Conservation (phyloP, 2,113 vertebrate species). For the Dipodomys stephensi region DNA sequence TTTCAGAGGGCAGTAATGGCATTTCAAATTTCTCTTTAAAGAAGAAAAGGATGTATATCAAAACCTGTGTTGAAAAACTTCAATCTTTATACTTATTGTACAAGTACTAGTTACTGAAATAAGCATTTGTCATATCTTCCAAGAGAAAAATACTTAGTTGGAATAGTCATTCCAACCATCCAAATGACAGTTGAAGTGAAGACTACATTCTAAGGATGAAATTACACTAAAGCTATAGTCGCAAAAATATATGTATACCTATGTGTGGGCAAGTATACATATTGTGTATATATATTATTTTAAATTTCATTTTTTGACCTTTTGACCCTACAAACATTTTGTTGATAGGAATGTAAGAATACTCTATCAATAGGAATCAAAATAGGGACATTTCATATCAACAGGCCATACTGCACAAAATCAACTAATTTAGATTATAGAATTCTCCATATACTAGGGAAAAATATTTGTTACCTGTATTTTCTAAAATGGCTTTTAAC, state of each 20-base stretch:
- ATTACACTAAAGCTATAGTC: conserved; percentile 37
- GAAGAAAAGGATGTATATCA: conserved; percentile 33
- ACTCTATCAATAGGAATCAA: conserved; percentile 38
- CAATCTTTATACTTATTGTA: conserved; percentile 60
- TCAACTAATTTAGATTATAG: conserved; percentile 55
- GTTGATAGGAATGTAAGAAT: conserved; percentile 54
- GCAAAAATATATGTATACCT: neutral
- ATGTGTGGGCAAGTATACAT: neutral
- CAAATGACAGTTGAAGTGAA: conserved; percentile 41
- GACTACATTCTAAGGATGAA: conserved; percentile 63
- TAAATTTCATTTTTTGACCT: conserved; percentile 13
- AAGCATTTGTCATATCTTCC: conserved; percentile 32
- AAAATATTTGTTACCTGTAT: conserved; percentile 39
- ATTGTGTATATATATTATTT: neutral
- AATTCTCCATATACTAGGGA: neutral
- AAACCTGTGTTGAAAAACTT: conserved; percentile 59
- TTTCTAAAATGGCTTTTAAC: conserved; percentile 58
- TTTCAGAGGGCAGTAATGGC: neutral
- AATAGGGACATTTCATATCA: conserved; percentile 57
- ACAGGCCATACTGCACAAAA: conserved; percentile 39
- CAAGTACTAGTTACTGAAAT: conserved; percentile 57
- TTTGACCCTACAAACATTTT: neutral
- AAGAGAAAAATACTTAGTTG: neutral
- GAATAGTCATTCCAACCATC: neutral
- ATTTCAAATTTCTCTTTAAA: neutral